phyloP scores from a whole-genome alignment of 2,113 vertebrate genomes.

The Myrmecophaga tridactyla region DNA sequence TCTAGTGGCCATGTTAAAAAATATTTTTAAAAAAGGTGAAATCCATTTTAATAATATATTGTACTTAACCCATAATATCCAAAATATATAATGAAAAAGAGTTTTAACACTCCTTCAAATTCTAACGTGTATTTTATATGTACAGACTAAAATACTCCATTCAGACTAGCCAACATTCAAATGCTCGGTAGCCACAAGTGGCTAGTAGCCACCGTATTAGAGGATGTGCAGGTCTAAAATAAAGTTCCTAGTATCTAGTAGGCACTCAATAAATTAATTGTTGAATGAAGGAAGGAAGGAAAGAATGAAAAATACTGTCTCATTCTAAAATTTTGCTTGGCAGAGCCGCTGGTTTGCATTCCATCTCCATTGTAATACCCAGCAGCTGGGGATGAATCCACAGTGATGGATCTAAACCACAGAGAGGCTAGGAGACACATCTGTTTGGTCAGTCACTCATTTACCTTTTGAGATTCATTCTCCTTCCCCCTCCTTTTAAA shows the following conservation, averaged over 20 bases:
- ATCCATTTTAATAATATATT: not conserved
- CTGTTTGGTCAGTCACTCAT: not conserved
- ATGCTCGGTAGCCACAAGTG: not conserved
- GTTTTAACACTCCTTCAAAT: not conserved
- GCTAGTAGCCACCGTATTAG: not conserved
- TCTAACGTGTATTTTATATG: not conserved
- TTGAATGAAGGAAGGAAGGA: not conserved
- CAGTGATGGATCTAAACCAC: not conserved
- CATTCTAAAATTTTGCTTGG: not conserved
- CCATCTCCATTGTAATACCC: not conserved
- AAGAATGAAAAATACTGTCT: not conserved
- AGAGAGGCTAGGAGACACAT: not conserved
- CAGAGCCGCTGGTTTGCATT: not conserved
- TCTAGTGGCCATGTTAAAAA: not conserved
- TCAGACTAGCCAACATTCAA: not conserved
- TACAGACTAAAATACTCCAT: not conserved
- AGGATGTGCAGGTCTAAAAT: not conserved
- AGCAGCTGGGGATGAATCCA: not conserved
- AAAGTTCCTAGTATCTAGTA: not conserved
- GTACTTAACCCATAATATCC: not conserved
- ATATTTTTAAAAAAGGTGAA: not conserved
- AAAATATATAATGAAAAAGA: not conserved
- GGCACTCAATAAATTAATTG: not conserved
- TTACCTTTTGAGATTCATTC: not conserved
- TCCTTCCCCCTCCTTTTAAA: not conserved